phyloP scores from a whole-genome alignment of 2,888 invertebrate genomes.

The Tenodera sinensis region DNA sequence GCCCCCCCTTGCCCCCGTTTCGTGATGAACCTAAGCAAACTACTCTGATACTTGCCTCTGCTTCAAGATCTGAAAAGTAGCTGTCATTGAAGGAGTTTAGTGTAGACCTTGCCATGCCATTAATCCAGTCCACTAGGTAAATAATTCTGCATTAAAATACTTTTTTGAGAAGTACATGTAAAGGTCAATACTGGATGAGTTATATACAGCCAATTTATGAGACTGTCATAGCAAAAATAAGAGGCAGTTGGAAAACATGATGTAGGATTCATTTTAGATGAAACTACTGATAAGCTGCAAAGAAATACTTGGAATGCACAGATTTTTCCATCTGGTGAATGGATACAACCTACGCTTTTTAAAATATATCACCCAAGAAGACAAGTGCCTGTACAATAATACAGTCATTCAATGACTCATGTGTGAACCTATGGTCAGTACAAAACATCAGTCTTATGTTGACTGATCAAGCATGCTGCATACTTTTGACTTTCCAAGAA shows the following conservation, averaged over 20 bases:
- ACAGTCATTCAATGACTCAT: not conserved
- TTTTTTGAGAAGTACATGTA: no score
- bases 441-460: not conserved
- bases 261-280: constrained; percentile 2
- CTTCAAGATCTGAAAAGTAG: no score
- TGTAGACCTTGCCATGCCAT: no score
- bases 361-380: constrained; percentile 9
- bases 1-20: no score
- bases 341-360: not conserved
- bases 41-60: no score
- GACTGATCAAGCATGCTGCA: not conserved
- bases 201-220: not conserved
- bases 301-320: not conserved
- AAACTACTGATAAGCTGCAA: constrained; percentile 14
- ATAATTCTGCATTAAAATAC: no score
- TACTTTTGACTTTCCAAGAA: constrained; percentile 6
- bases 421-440: not conserved
- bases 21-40: no score
- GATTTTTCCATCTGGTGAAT: not conserved
- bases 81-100: no score
- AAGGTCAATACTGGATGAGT: not conserved
- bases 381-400: constrained; percentile 13
- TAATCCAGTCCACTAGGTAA: no score
- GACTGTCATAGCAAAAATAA: not conserved
- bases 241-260: not conserved